Conservation (phyloP, 2,113 vertebrate species). For the Balaeniceps rex region DNA sequence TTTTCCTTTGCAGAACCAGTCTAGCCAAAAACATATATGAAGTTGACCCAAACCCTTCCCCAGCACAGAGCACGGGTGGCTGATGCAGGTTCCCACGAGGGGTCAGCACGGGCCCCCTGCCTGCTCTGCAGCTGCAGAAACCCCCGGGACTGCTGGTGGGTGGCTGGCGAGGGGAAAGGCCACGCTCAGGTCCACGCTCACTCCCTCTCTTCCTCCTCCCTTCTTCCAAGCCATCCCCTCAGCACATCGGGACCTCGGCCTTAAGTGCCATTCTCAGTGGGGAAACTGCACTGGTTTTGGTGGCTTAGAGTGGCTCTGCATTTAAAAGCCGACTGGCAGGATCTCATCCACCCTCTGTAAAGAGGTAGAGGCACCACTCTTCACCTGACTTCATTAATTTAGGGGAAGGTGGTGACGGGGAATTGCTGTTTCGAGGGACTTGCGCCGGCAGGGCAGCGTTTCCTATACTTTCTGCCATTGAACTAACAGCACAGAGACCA, state of each 20-base stretch:
- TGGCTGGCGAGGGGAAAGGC: not conserved
- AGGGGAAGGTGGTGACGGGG: not conserved
- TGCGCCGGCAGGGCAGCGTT: not conserved
- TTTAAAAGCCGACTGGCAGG: not conserved
- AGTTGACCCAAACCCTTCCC: not conserved
- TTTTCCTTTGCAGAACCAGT: not conserved
- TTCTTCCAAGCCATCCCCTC: not conserved
- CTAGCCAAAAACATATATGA: not conserved
- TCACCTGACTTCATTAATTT: not conserved
- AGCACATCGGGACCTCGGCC: rapidly evolving
- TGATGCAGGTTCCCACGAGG: rapidly evolving
- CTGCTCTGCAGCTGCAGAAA: not conserved
- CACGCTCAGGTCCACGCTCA: rapidly evolving
- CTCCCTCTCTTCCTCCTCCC: not conserved
- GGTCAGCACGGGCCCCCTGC: rapidly evolving
- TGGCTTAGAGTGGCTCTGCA: not conserved
- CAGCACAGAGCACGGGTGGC: not conserved
- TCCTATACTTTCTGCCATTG: not conserved
- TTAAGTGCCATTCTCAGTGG: not conserved
- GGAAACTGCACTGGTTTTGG: not conserved
- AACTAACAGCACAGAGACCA: not conserved
- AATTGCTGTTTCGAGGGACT: not conserved
- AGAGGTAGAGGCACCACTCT: not conserved
- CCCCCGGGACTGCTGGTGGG: not conserved
- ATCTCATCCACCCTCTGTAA: not conserved